These are phyloP conservation scores for Liodrosophila aerea DNA, from an alignment of 2,888 invertebrate species.

Conservation along the genomic window DNA sequence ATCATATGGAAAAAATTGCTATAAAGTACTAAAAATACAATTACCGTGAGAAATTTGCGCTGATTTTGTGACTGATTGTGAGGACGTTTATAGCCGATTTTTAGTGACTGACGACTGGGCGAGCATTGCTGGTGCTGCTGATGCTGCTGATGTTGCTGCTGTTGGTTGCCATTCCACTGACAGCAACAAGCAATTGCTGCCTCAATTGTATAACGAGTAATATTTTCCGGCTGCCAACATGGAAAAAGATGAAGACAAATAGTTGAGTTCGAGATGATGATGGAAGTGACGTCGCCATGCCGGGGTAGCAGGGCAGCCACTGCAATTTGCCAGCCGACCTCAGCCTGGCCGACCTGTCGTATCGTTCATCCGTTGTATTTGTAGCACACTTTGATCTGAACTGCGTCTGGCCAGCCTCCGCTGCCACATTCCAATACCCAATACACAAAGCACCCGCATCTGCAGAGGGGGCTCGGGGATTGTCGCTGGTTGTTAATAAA, in stretches of 20 bases:
- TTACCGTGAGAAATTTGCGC: slow-evolving; percentile 76
- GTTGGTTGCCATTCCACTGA: slow-evolving; percentile 3
- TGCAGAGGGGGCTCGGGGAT: slow-evolving; percentile 1
- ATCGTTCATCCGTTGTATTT: slow-evolving; percentile 50
- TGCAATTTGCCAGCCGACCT: slow-evolving; percentile 22
- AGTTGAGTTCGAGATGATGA: slow-evolving; percentile 27
- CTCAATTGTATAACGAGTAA: slow-evolving; percentile 25
- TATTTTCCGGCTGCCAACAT: slow-evolving; percentile 53
- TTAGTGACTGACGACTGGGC: slow-evolving; percentile 67
- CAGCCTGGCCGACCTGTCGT: slow-evolving; percentile 32
- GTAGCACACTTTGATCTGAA: slow-evolving; percentile 68
- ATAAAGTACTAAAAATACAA: slow-evolving; percentile 81
- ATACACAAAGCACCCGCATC: slow-evolving; percentile 11
- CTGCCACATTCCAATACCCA: slow-evolving; percentile 65
- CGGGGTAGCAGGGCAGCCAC: no score
- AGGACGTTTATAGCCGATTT: slow-evolving; percentile 77
- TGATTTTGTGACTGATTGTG: slow-evolving; percentile 79
- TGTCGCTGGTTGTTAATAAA: slow-evolving; percentile 53
- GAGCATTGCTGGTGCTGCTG: neutral
- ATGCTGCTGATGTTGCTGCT: no score
- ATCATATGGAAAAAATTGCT: slow-evolving; percentile 78
- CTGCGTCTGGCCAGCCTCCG: slow-evolving; percentile 57
- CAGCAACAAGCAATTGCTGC: slow-evolving; percentile 11
- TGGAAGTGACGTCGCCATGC: slow-evolving; percentile 56
- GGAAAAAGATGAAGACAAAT: slow-evolving; percentile 27